Percentiles rank a stretch among this genome's conserved stretches.
These are phyloP conservation scores for Chelonoidis abingdonii DNA, from an alignment of 2,113 vertebrate genomes.

Conservation along the genomic window DNA sequence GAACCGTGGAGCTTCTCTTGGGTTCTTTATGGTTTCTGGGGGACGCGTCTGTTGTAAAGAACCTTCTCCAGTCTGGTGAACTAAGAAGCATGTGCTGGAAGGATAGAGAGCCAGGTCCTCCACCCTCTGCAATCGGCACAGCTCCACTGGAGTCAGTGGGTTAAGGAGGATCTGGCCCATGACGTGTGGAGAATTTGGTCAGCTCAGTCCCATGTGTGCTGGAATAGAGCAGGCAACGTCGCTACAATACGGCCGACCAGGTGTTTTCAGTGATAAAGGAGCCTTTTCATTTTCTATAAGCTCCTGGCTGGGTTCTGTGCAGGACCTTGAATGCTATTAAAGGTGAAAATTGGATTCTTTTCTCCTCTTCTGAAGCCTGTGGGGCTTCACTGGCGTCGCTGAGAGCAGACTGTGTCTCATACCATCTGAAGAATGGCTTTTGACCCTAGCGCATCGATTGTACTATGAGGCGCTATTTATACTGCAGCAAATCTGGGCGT, in stretches of 20 bases:
- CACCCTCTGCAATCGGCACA: too few species aligned
- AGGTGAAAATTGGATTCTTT: background rate
- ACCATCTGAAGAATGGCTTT: background rate
- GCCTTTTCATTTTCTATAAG: background rate
- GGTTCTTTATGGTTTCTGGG: background rate
- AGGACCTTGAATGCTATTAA: background rate
- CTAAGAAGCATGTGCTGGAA: too few species aligned
- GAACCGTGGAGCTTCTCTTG: background rate
- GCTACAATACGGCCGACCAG: background rate
- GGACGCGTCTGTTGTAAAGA: background rate
- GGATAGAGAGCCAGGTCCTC: too few species aligned
- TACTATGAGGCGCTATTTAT: background rate
- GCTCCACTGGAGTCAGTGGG: too few species aligned
- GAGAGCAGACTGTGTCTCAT: background rate
- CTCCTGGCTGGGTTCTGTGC: background rate
- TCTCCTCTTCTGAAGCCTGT: background rate
- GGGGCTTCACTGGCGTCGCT: background rate
- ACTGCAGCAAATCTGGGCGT: background rate
- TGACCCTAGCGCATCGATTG: background rate
- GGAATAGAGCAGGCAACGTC: background rate
- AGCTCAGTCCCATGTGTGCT: background rate
- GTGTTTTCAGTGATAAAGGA: background rate
- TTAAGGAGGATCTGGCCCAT: background rate
- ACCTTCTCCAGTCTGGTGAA: too few species aligned
- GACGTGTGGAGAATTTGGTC: background rate